Evolutionary conservation across 2,888 invertebrate genomes (phyloP).

Genomic region (Melanargia galathea): DNA sequence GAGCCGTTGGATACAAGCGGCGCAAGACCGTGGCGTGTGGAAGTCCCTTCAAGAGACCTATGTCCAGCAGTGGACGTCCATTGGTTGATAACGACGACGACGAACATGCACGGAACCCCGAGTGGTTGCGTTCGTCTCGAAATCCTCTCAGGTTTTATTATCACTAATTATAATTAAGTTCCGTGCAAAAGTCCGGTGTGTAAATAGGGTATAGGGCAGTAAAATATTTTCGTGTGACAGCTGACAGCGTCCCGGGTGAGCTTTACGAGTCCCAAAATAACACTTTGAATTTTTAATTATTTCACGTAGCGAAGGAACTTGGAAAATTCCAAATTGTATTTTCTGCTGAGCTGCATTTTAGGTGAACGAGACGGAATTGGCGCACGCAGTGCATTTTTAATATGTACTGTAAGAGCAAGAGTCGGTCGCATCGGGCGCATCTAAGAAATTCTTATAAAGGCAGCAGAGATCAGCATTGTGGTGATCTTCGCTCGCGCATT

Average conservation of each 20-base stretch:
- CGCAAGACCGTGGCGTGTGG: no score
- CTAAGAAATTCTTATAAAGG: not conserved
- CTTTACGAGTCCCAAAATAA: conserved; percentile 43
- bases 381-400: not conserved
- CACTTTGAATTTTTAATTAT: conserved; percentile 43
- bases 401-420: not conserved
- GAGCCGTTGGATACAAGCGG: no score
- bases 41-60: no score
- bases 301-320: not conserved
- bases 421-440: not conserved
- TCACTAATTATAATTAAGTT: conserved; percentile 40
- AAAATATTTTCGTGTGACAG: conserved; percentile 37
- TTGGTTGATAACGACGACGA: no score
- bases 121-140: conserved; percentile 1
- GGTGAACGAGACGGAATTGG: not conserved
- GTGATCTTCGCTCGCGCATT: no score
- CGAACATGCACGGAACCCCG: not conserved
- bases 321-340: not conserved
- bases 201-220: conserved; percentile 41
- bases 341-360: not conserved
- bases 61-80: no score
- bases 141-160: not conserved
- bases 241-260: conserved; percentile 41
- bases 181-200: conserved; percentile 35
- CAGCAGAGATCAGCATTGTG: no score